Evolutionary conservation across 2,113 vertebrate species (phyloP).

Genomic region (Phylloscopus whistleri): DNA sequence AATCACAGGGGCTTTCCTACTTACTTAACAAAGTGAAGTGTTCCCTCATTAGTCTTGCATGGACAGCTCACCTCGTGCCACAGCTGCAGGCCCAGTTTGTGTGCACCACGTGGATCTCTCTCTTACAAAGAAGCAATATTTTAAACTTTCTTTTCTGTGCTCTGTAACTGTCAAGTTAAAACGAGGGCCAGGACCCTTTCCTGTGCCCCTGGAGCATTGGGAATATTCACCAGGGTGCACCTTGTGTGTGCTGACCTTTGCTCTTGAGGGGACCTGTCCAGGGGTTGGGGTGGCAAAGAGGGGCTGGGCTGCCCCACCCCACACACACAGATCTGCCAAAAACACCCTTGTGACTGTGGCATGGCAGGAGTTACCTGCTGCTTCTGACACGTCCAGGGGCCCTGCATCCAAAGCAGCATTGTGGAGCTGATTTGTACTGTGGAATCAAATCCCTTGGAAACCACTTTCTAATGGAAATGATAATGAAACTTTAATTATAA

Average conservation of each 20-base stretch:
- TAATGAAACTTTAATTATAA: conserved; percentile 70
- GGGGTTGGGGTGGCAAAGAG: neutral
- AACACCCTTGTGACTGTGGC: neutral
- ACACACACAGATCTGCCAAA: neutral
- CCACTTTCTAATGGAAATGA: conserved; percentile 62
- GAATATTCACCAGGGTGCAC: neutral
- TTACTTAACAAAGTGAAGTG: neutral
- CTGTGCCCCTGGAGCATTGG: neutral
- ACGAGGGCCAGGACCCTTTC: neutral
- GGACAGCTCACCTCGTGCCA: accelerated
- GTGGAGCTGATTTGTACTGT: neutral
- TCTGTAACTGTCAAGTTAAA: neutral
- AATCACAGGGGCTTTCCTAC: neutral
- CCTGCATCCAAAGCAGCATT: neutral
- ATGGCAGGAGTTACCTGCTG: neutral
- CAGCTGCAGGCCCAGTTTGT: neutral
- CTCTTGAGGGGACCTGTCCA: accelerated
- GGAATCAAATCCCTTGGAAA: conserved; percentile 46
- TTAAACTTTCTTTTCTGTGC: neutral
- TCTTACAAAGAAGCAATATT: neutral
- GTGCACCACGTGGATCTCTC: accelerated
- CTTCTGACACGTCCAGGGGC: neutral
- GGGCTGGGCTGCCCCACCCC: neutral
- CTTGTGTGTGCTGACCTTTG: neutral
- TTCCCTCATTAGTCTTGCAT: neutral